phyloP scores from a whole-genome alignment of 2,113 vertebrate species.

The Halichoerus grypus region DNA sequence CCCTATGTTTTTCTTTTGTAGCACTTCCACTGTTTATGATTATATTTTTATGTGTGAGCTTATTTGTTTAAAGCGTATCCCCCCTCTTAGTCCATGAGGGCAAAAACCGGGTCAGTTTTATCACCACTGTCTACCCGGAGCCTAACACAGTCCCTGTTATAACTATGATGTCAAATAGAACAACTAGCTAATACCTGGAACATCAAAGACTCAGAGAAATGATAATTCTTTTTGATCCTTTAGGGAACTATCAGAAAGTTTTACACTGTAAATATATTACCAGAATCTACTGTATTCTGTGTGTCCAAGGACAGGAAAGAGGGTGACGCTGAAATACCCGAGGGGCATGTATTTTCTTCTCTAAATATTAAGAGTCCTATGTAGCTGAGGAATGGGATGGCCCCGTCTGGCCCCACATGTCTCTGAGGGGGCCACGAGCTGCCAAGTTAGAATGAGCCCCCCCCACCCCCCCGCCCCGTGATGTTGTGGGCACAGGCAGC shows the following conservation, averaged over 20 bases:
- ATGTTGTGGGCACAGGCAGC: background rate
- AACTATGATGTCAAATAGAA: background rate
- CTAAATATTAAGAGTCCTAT: background rate
- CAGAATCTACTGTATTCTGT: background rate
- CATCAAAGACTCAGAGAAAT: background rate
- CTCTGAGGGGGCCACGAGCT: background rate
- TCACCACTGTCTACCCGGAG: background rate
- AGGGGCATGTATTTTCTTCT: background rate
- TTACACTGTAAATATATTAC: background rate
- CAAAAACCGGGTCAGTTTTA: background rate
- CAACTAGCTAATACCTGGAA: background rate
- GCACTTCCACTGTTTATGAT: background rate
- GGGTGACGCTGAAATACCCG: background rate
- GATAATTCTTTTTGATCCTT: background rate
- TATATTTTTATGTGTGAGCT: background rate
- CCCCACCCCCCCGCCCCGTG: background rate
- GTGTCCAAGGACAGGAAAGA: background rate
- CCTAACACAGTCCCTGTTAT: background rate
- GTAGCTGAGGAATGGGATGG: background rate
- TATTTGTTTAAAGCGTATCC: background rate
- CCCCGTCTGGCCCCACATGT: background rate
- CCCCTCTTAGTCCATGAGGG: background rate
- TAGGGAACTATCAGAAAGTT: background rate
- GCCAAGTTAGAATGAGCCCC: background rate
- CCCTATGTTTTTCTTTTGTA: background rate